Percentiles rank a stretch among this genome's conserved stretches.
Evolutionary conservation across 1,140 invertebrate species (phyloP).

Genomic region (Cyclina sinensis): DNA sequence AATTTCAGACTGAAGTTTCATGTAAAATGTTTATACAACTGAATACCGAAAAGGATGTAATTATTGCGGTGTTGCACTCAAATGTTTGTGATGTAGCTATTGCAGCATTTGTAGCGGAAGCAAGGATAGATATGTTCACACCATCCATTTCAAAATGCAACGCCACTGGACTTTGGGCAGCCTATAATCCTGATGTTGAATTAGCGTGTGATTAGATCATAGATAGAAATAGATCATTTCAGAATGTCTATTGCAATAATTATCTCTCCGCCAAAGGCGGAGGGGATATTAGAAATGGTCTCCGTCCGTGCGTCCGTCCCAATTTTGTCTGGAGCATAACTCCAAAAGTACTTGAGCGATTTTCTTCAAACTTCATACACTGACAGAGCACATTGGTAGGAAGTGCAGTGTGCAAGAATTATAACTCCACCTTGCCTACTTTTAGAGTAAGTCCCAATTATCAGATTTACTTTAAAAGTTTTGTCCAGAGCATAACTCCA

Average conservation of each 20-base stretch:
- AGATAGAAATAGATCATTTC: background rate
- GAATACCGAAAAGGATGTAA: background rate
- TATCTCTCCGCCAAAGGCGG: no score
- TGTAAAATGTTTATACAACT: background rate
- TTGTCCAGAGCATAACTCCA: no score
- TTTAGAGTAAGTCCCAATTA: no score
- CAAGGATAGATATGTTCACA: background rate
- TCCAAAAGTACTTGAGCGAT: no score
- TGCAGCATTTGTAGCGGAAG: background rate
- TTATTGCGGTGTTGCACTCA: background rate
- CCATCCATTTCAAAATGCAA: background rate
- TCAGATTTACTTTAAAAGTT: no score
- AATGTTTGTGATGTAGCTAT: background rate
- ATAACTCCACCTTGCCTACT: no score
- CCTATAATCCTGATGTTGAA: background rate
- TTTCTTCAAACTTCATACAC: no score
- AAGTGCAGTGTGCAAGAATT: no score
- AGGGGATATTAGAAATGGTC: no score
- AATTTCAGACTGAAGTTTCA: background rate
- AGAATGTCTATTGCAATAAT: background rate
- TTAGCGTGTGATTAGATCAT: background rate
- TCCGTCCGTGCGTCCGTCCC: no score
- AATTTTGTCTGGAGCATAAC: no score
- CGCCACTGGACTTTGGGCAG: background rate
- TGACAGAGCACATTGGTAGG: no score